Conservation (phyloP, 1,140 invertebrate genomes). For the Drosophila hydei region DNA sequence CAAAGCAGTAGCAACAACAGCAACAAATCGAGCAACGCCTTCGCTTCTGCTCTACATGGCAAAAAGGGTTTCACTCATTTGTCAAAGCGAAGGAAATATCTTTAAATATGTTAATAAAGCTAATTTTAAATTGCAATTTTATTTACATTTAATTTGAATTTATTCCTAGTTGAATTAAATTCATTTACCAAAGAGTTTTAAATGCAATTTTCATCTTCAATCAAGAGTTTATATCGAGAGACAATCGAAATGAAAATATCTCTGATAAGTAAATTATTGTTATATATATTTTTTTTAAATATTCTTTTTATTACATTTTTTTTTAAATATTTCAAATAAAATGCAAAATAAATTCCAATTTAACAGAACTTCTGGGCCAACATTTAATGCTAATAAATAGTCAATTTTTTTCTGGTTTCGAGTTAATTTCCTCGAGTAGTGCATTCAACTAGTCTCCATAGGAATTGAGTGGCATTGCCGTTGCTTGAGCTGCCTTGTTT, state of each 20-base stretch:
- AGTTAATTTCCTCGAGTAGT: slow-evolving; percentile 7
- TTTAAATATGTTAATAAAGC: not conserved
- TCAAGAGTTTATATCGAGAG: too few relatives aligned
- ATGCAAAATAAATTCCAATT: too few relatives aligned
- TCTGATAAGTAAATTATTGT: too few relatives aligned
- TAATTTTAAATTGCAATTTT: not conserved
- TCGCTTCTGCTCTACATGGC: slow-evolving; percentile 31
- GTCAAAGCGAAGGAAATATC: not conserved
- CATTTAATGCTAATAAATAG: not conserved
- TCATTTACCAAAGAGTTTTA: too few relatives aligned
- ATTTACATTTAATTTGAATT: not conserved
- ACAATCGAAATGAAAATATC: too few relatives aligned
- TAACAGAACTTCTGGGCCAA: not conserved
- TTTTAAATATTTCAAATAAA: too few relatives aligned
- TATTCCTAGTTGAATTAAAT: too few relatives aligned
- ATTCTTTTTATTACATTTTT: too few relatives aligned
- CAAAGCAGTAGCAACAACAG: slow-evolving; percentile 12
- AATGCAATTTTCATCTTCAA: too few relatives aligned
- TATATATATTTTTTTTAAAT: too few relatives aligned
- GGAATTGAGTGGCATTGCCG: not conserved
- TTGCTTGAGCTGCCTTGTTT: slow-evolving; percentile 38
- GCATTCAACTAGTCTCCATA: slow-evolving; percentile 34
- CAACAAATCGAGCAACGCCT: slow-evolving; percentile 41
- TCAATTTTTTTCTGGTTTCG: too few relatives aligned
- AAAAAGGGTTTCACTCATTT: slow-evolving; percentile 18